These are phyloP conservation scores for Pyrgilauda ruficollis DNA, from an alignment of 2,113 vertebrate genomes.

Conservation along the genomic window DNA sequence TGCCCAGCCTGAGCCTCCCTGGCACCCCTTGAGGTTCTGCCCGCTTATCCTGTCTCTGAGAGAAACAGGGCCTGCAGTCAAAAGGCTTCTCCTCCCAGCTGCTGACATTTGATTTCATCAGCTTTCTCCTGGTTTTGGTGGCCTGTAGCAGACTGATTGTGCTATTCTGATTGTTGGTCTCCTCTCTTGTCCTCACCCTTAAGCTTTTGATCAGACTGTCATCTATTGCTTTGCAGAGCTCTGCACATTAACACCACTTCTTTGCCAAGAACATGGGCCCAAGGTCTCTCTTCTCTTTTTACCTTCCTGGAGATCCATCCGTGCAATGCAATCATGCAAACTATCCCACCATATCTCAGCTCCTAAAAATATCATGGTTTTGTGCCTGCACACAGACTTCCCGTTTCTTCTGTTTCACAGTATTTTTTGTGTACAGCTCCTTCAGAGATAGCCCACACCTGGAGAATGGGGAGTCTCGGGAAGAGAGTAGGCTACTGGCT, in stretches of 20 bases:
- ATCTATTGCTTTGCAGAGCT: not conserved
- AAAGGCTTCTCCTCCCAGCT: not conserved
- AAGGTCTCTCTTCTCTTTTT: not conserved
- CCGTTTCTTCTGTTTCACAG: not conserved
- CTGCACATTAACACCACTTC: not conserved
- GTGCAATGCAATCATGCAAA: not conserved
- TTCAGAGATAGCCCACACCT: not conserved
- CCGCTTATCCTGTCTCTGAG: not conserved
- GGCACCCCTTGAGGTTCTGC: not conserved
- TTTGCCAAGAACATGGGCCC: not conserved
- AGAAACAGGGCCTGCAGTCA: not conserved
- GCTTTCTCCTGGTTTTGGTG: not conserved
- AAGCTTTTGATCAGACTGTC: not conserved
- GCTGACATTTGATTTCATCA: not conserved
- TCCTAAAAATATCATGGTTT: not conserved
- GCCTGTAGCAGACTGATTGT: not conserved
- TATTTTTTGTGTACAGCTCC: not conserved
- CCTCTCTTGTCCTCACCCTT: not conserved
- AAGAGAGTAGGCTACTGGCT: not conserved
- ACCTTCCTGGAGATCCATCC: not conserved
- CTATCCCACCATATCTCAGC: not conserved
- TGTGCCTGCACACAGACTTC: not conserved
- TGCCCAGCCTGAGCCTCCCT: not conserved
- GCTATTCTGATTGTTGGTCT: rapidly evolving
- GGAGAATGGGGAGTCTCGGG: not conserved